Evolutionary conservation across 2,113 vertebrate species (phyloP), one percentile per base, ranked within the genome.

Genomic region (Saguinus imperator): DNA sequence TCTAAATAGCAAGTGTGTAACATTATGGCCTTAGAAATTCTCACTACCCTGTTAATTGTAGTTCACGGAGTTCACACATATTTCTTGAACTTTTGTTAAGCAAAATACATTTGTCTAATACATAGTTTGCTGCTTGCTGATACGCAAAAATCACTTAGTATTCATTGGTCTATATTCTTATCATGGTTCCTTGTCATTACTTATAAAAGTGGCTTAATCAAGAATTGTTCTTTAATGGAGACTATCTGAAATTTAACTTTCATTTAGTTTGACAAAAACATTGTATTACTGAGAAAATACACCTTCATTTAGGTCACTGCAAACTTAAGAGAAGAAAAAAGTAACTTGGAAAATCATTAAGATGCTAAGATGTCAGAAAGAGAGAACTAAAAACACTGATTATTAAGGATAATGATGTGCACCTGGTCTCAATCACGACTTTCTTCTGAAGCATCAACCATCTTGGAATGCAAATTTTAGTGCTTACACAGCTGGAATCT

Each of bases 1-100:
- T 76, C 94, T 68, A 79, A 96, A 84, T 68, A 89, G 61, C 5
- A 96, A 72, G 43, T 94, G 96, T 77, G 57, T 87, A n/a, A 37
- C 43, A 70, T 94, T 72, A 93, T 37, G 87, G 35, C 23, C 97
- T 97, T 94, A 93, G 77, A 97, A 98, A 97, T 97, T 37, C 14
- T 35, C 64, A 66, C 52, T 73, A 79, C n/a, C 68, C 43, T 94
- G 23, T 90, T 97, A 88, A 94, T 96, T 96, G 89, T 94, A 72
- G 45, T 93, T 94, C 40, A 58, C 64, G 7, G 3, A n/a, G 70
- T 81, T 94, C 72, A 92, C 58, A 75, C 32, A 55, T 84, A 93
- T 84, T 80, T 97, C 35, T 89, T 88, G 76, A 89, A 87, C 35
- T 55, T 97, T 96, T 40, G 20, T 89, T 20, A 86, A 97, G 64